Base-by-base conservation (phyloP, 2,797 vertebrate genomes). In the Sebastes kiyomatsui region DNA sequence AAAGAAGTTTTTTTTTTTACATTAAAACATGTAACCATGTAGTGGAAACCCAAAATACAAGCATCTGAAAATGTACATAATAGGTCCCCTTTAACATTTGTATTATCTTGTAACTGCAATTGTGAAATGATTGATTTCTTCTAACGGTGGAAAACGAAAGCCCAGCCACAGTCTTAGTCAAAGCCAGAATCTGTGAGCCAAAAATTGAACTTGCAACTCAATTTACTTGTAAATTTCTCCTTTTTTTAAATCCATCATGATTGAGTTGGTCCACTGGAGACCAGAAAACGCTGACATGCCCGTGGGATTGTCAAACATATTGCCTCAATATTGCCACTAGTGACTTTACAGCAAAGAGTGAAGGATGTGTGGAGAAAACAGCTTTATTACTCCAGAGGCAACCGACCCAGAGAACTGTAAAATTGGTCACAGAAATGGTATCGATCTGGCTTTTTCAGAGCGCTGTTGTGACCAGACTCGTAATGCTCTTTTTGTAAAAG, bases 371-470 rank as follows among this genome's bases (percentile, higher is more conserved):
- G 82, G 35, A 81, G 88, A 91, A 90, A 92, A 93, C 88, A 84
- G 87, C 91, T 94, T 92, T 85, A 94, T 95, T 92, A 92, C 92
- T 87, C 81, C 74, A 65, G 78, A 79, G 88, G 79, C 91, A 56
- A 78, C 49, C 46, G 35, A 88, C 77, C 85, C 82, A 83, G 13
- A 94, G 85, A 93, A 88, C 89, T 93, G 92, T 92, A 93, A 92
- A 94, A 94, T 92, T 93, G 91, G 90, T 93, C 87, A 89, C 90
- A 92, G 90, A 90, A 92, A 92, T 84, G 79, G 85, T 93, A 94
- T 95, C 79, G 94, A 94, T 94, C 88, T 56, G 77, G 72, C 76
- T 92, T 87, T 54, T 89, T 92, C 76, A 81, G 81, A 85, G 90
- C 3, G 25, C 86, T 77, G 88, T 81, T 93, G 93, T 92, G 91